Base-by-base conservation (phyloP, 64 coral and sea anemone genomes). In the Actinia equina region DNA sequence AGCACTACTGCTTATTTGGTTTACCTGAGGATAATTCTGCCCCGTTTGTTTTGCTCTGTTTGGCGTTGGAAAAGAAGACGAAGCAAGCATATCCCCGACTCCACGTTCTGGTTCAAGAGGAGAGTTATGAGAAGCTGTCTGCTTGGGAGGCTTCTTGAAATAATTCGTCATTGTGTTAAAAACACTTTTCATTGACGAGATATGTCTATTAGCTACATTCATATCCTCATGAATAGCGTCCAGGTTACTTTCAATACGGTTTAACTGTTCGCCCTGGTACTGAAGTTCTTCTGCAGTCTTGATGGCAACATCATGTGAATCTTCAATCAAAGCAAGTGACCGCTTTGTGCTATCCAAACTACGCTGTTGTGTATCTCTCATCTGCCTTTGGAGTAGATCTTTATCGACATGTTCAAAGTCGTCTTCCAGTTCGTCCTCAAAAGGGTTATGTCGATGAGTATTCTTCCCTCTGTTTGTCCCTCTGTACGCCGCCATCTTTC, bases 261-360 rank as follows among this genome's bases (percentile, higher is more conserved):
- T 87, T 30, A 99, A 70, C 18, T 86, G 37, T 83, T 99, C 97
- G 19, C 93, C 90, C 77, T 99, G 97, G 19, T 74, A 85, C 5
- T 88, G 70, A 0, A 99, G 83, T 87, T 99, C 97, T 30, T 95
- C 93, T 17, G 88, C 97, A 4, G 93, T 99, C 6, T 88, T 90
- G 37, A 93, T 84, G 6, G 97, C 93, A 15, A 95, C 88, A 63
- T 99, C 91, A 59, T 99, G 97, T 2, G 93, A 93, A 44, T 95
- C 97, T 77, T 99, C 97, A 44, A 99, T 93, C 59, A 99, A 83
- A 43, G 88, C 97, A 25, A 99, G 88, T 80, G 91, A 99, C 12
- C 97, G 90, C 67, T 88, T 95, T 77, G 97, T 95, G 43, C 97
- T 99, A 2, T 95, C 97, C 59, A 95, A 44, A 77, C 84, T 91